Evolutionary conservation across 2,888 invertebrate genomes (phyloP).

Genomic region (Rhodophaea formosa): DNA sequence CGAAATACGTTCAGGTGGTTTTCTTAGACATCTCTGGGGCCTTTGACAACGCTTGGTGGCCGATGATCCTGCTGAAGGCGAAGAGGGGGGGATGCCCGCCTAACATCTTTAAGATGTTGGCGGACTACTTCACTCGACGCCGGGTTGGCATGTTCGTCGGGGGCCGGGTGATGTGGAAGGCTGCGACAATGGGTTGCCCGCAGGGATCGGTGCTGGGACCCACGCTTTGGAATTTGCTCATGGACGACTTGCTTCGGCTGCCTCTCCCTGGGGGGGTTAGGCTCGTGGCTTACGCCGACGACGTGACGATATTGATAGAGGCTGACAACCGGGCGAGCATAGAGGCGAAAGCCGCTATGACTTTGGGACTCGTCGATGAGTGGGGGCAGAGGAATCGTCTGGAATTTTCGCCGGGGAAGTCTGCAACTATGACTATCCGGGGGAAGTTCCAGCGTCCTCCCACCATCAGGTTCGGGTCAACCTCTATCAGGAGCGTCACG

Average conservation of each 20-base stretch:
- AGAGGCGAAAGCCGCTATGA: not conserved
- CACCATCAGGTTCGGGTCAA: not conserved
- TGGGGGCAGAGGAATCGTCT: constrained; percentile 14
- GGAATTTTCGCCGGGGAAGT: constrained; percentile 17
- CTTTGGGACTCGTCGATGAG: not conserved
- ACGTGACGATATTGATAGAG: not conserved
- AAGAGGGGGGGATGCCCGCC: not conserved
- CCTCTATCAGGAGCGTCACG: not conserved
- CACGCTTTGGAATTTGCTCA: constrained; percentile 18
- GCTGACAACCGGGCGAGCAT: not conserved
- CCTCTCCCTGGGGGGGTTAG: not conserved
- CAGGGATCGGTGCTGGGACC: constrained; percentile 24
- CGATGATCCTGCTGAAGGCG: not conserved
- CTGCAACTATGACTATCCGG: constrained; percentile 12
- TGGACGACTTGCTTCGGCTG: constrained; percentile 13
- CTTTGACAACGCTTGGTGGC: not conserved
- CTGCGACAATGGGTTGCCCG: constrained; percentile 22
- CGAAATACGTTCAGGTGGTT: not conserved
- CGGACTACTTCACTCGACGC: constrained; percentile 3
- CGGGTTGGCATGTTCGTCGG: not conserved
- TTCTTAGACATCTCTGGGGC: not conserved
- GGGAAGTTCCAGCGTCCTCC: constrained; percentile 11
- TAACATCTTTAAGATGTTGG: not conserved
- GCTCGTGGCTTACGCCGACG: constrained; percentile 4
- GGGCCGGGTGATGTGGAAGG: not conserved